Percentiles rank a stretch among this genome's conserved stretches.
Conservation (phyloP, 2,797 vertebrate species). For the Avahi laniger region DNA sequence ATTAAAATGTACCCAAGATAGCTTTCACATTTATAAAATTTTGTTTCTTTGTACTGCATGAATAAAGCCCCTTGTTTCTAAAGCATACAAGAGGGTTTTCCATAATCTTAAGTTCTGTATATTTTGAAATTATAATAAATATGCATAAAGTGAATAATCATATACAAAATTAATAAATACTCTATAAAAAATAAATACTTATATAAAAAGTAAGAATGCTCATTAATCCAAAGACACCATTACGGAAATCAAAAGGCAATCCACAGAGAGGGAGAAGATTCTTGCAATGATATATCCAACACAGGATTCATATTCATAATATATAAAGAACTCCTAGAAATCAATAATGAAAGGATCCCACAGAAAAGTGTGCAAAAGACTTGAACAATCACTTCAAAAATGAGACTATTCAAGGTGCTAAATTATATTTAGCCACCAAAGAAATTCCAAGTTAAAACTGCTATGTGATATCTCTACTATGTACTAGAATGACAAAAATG, state of each 20-base stretch:
- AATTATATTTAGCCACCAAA: neutral
- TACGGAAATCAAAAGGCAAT: neutral
- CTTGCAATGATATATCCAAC: neutral
- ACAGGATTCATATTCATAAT: neutral
- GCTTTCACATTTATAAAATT: neutral
- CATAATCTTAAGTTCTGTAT: conserved; percentile 27
- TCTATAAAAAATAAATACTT: conserved; percentile 45
- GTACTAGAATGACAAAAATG: neutral
- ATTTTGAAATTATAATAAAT: conserved; percentile 76
- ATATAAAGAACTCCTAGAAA: neutral
- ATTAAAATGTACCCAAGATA: conserved; percentile 34
- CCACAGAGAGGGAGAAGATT: neutral
- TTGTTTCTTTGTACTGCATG: conserved; percentile 37
- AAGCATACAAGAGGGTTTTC: conserved; percentile 11
- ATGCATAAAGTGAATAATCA: conserved; percentile 50
- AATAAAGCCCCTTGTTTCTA: conserved; percentile 32
- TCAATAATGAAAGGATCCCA: neutral
- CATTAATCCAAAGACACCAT: neutral
- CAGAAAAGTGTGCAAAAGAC: conserved; percentile 4
- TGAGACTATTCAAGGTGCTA: neutral
- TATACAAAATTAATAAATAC: conserved; percentile 60
- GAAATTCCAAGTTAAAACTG: neutral
- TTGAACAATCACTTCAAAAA: neutral
- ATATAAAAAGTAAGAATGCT: conserved; percentile 22
- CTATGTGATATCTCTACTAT: neutral